phyloP scores from a whole-genome alignment of 2,113 vertebrate species.

The Myiagra hebetior region DNA sequence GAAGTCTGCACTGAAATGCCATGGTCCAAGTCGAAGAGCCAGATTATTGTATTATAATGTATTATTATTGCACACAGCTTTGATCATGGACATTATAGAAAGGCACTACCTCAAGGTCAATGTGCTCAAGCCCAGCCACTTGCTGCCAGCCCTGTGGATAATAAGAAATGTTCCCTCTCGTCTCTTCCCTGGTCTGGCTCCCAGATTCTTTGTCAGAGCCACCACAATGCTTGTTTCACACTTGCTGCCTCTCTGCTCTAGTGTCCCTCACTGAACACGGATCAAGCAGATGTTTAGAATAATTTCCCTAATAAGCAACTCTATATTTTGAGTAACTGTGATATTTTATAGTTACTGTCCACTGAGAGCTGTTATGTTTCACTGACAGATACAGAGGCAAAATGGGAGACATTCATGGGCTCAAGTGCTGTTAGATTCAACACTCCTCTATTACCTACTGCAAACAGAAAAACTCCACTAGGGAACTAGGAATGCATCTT shows the following conservation, averaged over 20 bases:
- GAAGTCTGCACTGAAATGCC: not conserved
- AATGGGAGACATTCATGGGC: not conserved
- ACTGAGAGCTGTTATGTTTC: not conserved
- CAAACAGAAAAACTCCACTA: not conserved
- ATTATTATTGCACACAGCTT: not conserved
- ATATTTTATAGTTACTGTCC: not conserved
- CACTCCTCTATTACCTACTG: not conserved
- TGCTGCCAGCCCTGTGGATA: not conserved
- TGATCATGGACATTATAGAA: not conserved
- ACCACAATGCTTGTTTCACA: not conserved
- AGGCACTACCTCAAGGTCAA: not conserved
- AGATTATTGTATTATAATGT: not conserved
- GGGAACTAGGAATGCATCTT: not conserved
- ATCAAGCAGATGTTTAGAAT: not conserved
- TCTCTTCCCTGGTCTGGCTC: not conserved
- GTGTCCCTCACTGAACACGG: not conserved
- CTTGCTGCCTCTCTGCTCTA: not conserved
- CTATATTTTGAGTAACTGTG: not conserved
- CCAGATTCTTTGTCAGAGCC: not conserved
- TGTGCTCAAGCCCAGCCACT: rapidly evolving
- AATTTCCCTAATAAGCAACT: not conserved
- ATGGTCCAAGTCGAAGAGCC: not conserved
- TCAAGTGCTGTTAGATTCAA: not conserved
- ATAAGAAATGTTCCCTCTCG: not conserved
- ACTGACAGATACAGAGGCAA: not conserved